Conservation (phyloP, 2,797 vertebrate species). For the Cynodonichthys magdalenae region DNA sequence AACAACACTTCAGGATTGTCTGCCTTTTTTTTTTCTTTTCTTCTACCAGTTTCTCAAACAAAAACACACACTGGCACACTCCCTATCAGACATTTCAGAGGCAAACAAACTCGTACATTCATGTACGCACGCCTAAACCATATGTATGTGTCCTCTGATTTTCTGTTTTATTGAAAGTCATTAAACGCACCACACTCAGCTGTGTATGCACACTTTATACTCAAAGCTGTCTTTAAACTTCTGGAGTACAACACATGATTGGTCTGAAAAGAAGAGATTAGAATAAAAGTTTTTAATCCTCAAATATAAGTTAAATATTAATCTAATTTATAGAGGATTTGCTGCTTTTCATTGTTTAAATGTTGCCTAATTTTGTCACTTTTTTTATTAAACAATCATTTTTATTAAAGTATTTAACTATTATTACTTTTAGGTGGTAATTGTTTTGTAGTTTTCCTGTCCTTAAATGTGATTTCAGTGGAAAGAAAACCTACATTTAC, state of each 20-base stretch:
- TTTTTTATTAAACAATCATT: not conserved
- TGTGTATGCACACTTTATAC: too few species aligned
- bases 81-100: conserved; percentile 48
- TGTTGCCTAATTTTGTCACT: not conserved
- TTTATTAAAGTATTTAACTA: not conserved
- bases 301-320: too few species aligned
- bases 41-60: conserved; percentile 68
- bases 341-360: not conserved
- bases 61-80: conserved; percentile 75
- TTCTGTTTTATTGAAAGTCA: not conserved
- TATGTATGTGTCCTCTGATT: not conserved
- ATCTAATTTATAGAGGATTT: not conserved
- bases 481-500: not conserved
- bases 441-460: not conserved
- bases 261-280: not conserved
- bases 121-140: not conserved
- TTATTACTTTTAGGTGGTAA: not conserved
- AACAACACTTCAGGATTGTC: conserved; percentile 76
- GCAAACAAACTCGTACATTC: conserved; percentile 13
- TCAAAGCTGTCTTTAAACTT: too few species aligned
- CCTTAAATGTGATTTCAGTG: not conserved
- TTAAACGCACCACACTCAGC: not conserved
- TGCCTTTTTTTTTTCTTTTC: conserved; percentile 45
- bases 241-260: not conserved
- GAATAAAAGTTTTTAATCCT: not conserved